Percentiles rank a stretch among this genome's conserved stretches.
These are phyloP conservation scores for Ethmia dodecea DNA, from an alignment of 2,888 invertebrate genomes.

Conservation along the genomic window DNA sequence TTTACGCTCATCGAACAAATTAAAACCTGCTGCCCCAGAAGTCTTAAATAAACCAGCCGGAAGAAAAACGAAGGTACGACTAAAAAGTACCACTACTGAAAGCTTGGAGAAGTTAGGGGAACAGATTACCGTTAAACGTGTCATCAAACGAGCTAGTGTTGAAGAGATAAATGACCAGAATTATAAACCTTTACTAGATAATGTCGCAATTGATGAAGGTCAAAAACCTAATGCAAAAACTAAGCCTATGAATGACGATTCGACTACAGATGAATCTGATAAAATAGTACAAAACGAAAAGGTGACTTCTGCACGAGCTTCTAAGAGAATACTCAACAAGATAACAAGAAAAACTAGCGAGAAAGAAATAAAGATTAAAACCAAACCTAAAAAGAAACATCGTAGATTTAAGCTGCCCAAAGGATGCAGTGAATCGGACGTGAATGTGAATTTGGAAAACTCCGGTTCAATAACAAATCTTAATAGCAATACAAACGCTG, in stretches of 20 bases:
- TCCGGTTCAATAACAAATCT: neutral
- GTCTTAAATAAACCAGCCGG: slow-evolving; percentile 7
- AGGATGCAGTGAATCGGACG: neutral
- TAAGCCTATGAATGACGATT: neutral
- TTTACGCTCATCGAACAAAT: slow-evolving; percentile 40
- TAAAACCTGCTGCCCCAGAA: slow-evolving; percentile 11
- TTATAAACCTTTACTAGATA: too few species aligned
- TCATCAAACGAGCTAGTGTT: neutral
- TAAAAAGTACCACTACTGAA: too few species aligned
- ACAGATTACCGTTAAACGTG: too few species aligned
- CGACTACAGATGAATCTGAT: neutral
- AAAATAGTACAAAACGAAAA: neutral
- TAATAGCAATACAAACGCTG: slow-evolving; percentile 8
- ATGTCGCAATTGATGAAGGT: slow-evolving; percentile 5
- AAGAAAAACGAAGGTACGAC: slow-evolving; percentile 21
- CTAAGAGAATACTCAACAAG: slow-evolving; percentile 12
- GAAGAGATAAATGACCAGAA: neutral
- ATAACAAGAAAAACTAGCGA: slow-evolving; percentile 6
- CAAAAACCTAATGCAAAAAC: slow-evolving; percentile 8
- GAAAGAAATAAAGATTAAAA: too few species aligned
- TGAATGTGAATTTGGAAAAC: too few species aligned
- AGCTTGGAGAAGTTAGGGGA: too few species aligned
- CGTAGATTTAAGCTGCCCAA: neutral
- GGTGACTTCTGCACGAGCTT: slow-evolving; percentile 8
- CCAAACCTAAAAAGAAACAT: neutral